Evolutionary conservation across 37 sponge, comb jelly and placozoan genomes (phyloP), one percentile per base, ranked within the genome.

Genomic region (Spongia lamella): DNA sequence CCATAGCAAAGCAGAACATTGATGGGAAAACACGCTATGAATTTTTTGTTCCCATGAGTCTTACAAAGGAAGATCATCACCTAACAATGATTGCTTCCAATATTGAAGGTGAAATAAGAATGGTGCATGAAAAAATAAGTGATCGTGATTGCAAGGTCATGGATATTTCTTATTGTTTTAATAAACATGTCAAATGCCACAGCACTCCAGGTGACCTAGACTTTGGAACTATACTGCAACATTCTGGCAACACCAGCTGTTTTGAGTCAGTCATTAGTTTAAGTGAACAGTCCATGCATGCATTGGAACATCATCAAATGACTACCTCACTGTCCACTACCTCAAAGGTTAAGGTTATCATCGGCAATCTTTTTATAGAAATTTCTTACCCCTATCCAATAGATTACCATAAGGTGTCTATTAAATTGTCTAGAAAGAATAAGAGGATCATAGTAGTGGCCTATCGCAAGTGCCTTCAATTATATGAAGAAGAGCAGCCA

Each of bases 311-410:
- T 11, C 7, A 6, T 21, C 56, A 39, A n/a, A 25, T 68, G 1
- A 0, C 37, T 19, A 33, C 62, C 16, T 0, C 27, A 37, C 47
- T 13, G 9, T 9, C 47, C 5, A 43, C 47, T 43, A 43, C 5
- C 9, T 13, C 5, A 43, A 43, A 5, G 9, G 47, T 43, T 9
- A 5, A 9, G 47, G 39, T 80, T 1, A 16, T 50, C 27, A 56
- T 80, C 2, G 53, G 38, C 1, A 1, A 14, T 1, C 49, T 47
- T n/a, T 62, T 1, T 24, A 15, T 47, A 3, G 16, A 13, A 13
- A 15, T 80, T 0, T 20, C 15, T 11, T 80, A 62, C 50, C 81
- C 71, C 27, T 33, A 71, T 47, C 50, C 79, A 0, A 26, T 79
- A 27, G 69, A 68, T 36, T 53, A 67, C 3, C 7, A 27, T 9